These are phyloP conservation scores for Tipula helvola DNA, from an alignment of 2,888 invertebrate genomes.

Conservation along the genomic window DNA sequence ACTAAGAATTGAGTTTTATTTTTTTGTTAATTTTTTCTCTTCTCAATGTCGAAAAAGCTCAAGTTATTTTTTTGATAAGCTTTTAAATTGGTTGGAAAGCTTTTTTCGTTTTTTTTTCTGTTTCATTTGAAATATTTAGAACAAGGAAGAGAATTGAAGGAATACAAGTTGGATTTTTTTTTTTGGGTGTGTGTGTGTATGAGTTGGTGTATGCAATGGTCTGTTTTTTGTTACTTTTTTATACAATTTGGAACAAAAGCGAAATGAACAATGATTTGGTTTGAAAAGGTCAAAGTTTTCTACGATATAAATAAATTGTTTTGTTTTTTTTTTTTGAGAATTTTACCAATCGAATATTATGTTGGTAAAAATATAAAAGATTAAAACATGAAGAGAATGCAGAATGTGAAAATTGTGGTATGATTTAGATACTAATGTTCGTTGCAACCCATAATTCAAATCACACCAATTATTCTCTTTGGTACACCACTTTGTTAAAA, in stretches of 20 bases:
- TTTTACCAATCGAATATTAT: no score
- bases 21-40: background rate
- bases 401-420: no score
- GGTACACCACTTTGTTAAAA: no score
- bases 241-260: background rate
- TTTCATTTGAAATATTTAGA: background rate
- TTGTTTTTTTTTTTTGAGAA: background rate
- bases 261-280: background rate
- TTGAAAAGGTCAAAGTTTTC: background rate
- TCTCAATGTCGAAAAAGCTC: background rate
- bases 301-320: background rate
- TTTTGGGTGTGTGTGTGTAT: background rate
- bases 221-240: background rate
- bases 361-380: no score
- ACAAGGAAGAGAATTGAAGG: background rate
- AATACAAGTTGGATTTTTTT: background rate
- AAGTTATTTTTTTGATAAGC: background rate
- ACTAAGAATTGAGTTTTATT: background rate
- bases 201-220: background rate
- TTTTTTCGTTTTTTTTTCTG: background rate
- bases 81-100: slow-evolving; percentile 4
- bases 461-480: no score
- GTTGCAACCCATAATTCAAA: no score
- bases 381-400: no score
- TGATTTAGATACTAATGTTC: no score